Evolutionary conservation across 2,888 invertebrate species (phyloP), one percentile per base, ranked within the genome.

Genomic region (Cheilosia soror): DNA sequence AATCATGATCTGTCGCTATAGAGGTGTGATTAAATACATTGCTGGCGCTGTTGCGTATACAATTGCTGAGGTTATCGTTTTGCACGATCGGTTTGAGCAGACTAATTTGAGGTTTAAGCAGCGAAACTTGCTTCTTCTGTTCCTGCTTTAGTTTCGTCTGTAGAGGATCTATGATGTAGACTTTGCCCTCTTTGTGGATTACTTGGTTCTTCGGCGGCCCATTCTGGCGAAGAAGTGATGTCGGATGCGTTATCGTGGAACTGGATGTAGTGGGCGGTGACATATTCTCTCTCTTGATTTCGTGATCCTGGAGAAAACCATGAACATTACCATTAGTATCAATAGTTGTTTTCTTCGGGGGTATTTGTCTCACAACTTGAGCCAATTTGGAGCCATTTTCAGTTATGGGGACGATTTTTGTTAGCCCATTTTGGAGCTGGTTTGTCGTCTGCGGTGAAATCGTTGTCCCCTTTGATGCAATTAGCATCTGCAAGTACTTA

Each of bases 41-140:
- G 29, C 72, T 87, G 7, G 85, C 75, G 51, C 80, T 88, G 57
- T 79, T 84, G 11, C 82, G 87, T 7, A 81, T 76, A 5, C 80
- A 76, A 33, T 85, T 85, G 5, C 73, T 62, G 0, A 80, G 75
- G 25, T 85, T 85, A n/a, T 85, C 76, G 27, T 76, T 85, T 55
- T 81, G 81, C 9, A 44, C 68, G 37, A 81, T 76, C 40, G 87
- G 89, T 77, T 91, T 92, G 0, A 91, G 87, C 13, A 92, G 87
- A 87, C 91, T 92, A 0, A 90, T 76, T 78, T 92, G 91, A 1
- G 92, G 92, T 58, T 92, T 92, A 0, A 92, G 86, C 4, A 92
- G 71, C 2, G 92, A 92, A 40, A 91, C 89, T 76, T 92, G 92
- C 62, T 91, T 90, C 58, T 86, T 89, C 4, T 89, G 89, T 9